A percentile compares a stretch with the other conserved stretches of the same genome.
Evolutionary conservation across 2,797 vertebrate genomes (phyloP).

Genomic region (Columba guinea): DNA sequence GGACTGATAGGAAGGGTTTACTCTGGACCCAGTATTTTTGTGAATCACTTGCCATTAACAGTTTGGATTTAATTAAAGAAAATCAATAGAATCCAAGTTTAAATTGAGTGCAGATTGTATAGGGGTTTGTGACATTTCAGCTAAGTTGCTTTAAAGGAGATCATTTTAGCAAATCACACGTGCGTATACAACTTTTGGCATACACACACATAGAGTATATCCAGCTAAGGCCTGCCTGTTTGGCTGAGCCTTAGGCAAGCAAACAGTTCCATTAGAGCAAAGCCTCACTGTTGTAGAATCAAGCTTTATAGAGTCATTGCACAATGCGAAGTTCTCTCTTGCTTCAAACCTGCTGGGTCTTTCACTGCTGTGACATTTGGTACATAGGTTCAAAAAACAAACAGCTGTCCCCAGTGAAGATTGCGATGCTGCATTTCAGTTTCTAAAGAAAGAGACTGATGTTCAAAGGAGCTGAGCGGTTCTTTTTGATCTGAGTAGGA

Average conservation of each 20-base stretch:
- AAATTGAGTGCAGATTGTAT: background rate
- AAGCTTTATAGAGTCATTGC: background rate
- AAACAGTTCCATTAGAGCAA: slow-evolving; percentile 6
- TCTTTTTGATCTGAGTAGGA: background rate
- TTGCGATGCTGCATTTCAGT: background rate
- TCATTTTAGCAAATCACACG: background rate
- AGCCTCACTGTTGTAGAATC: background rate
- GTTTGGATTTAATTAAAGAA: background rate
- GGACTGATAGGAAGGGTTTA: background rate
- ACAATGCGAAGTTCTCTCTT: background rate
- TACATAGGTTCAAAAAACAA: background rate
- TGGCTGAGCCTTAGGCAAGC: background rate
- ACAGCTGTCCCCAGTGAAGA: background rate
- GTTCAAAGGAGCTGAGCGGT: background rate
- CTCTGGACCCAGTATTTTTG: background rate
- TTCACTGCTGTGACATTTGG: background rate
- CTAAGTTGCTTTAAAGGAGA: background rate
- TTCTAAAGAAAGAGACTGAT: background rate
- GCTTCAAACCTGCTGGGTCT: background rate
- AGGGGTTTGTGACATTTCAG: background rate
- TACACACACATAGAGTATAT: no score
- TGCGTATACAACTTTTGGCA: background rate
- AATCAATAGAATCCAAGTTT: background rate
- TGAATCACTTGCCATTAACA: background rate
- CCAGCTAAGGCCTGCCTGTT: background rate